A percentile compares a stretch with the other conserved stretches of the same genome.
phyloP scores from a whole-genome alignment of 2,113 vertebrate species.

The Cacatua alba region DNA sequence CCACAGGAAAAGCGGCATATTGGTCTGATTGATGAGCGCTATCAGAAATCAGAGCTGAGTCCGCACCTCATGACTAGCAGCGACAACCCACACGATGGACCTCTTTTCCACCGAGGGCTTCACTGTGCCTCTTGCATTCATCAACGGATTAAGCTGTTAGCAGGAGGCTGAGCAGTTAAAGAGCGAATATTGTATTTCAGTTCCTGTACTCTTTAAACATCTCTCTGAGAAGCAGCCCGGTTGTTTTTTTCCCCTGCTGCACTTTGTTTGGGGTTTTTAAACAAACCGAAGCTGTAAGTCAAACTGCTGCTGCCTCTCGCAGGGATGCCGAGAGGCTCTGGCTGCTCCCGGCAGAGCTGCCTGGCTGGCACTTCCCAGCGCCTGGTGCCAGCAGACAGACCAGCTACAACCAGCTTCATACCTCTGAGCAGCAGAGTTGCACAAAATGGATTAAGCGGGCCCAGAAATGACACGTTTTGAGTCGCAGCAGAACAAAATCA shows the following conservation, averaged over 20 bases:
- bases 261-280: conserved; percentile 8
- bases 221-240: background rate
- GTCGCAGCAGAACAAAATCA: background rate
- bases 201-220: conserved; percentile 21
- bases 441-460: conserved; percentile 19
- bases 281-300: background rate
- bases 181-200: conserved; percentile 45
- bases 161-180: conserved; percentile 38
- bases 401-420: conserved; percentile 14
- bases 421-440: background rate
- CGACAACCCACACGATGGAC: background rate
- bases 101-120: background rate
- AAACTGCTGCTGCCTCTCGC: background rate
- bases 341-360: background rate
- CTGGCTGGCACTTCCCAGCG: background rate
- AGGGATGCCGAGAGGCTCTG: background rate
- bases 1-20: background rate
- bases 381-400: conserved; percentile 17
- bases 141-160: conserved; percentile 38
- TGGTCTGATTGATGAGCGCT: background rate
- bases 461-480: conserved; percentile 5
- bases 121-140: background rate
- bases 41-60: background rate
- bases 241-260: background rate
- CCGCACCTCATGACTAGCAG: background rate